phyloP scores from a whole-genome alignment of 2,113 vertebrate genomes.

The Reinhardtius hippoglossoides region DNA sequence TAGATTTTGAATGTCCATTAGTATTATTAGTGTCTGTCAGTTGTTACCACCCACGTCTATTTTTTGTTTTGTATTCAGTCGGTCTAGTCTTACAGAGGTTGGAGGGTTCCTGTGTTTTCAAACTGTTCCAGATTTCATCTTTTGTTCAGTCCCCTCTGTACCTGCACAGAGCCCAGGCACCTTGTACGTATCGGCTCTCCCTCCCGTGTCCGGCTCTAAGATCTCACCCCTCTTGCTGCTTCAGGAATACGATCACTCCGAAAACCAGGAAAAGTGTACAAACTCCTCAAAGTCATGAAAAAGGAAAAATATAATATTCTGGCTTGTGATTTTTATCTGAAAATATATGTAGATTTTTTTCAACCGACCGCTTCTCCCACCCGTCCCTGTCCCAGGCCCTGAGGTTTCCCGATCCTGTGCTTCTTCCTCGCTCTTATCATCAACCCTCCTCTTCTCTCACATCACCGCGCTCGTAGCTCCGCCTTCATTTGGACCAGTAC shows the following conservation, averaged over 20 bases:
- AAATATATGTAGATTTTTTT: not conserved
- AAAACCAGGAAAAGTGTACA: too few relatives aligned
- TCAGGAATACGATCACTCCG: not conserved
- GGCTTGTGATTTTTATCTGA: slow-evolving; percentile 1
- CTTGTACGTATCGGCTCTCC: not conserved
- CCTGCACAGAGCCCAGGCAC: not conserved
- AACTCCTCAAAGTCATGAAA: not conserved
- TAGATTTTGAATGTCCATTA: too few relatives aligned
- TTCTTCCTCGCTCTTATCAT: slow-evolving; percentile 13
- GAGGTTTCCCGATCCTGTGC: not conserved
- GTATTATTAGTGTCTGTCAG: too few relatives aligned
- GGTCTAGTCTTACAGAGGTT: not conserved
- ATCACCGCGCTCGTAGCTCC: not conserved
- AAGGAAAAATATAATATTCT: not conserved
- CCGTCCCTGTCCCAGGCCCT: slow-evolving; percentile 2
- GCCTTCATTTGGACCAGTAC: slow-evolving; percentile 1
- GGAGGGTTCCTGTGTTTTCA: not conserved
- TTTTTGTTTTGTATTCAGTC: not conserved
- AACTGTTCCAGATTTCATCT: slow-evolving; percentile 3
- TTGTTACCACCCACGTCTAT: not conserved
- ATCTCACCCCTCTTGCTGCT: not conserved
- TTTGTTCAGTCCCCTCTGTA: not conserved
- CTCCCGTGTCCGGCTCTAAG: not conserved
- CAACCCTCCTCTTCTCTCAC: not conserved
- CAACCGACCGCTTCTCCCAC: slow-evolving; percentile 16